Evolutionary conservation across 1,140 invertebrate species (phyloP).

Genomic region (Palaemon carinicauda): DNA sequence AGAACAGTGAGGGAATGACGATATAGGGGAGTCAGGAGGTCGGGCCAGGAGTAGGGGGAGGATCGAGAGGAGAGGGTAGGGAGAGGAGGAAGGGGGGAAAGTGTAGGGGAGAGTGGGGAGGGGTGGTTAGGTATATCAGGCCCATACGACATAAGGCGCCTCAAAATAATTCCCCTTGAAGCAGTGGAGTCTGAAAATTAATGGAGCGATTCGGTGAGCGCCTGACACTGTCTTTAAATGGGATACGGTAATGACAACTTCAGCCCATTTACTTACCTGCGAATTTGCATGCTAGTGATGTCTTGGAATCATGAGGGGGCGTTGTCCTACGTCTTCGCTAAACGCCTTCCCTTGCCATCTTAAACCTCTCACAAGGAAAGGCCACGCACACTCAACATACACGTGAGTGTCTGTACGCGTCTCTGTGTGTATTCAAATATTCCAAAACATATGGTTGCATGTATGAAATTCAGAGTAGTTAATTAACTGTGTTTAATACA

Average conservation of each 20-base stretch:
- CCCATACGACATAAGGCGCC: background rate
- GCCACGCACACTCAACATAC: background rate
- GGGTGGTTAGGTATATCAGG: background rate
- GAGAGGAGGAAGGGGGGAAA: background rate
- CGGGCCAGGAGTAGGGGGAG: background rate
- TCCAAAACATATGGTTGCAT: too few relatives aligned
- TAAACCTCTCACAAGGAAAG: too few relatives aligned
- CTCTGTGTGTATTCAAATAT: too few relatives aligned
- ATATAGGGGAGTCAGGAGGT: background rate
- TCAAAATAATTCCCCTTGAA: too few relatives aligned
- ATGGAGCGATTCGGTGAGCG: background rate
- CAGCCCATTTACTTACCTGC: constrained; percentile 4
- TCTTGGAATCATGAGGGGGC: constrained; percentile 27
- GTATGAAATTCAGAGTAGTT: too few relatives aligned
- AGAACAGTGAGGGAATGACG: background rate
- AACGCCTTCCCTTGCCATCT: background rate
- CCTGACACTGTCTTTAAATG: background rate
- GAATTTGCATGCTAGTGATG: constrained; percentile 26
- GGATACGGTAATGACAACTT: constrained; percentile 31
- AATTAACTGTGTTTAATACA: too few relatives aligned
- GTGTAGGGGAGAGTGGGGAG: background rate
- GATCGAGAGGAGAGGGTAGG: background rate
- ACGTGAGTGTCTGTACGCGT: too few relatives aligned
- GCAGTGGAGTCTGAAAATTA: background rate
- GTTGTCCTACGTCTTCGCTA: background rate